phyloP scores from a whole-genome alignment of 92 coral and sea anemone species.

The Hydrozoanthus gracilis region DNA sequence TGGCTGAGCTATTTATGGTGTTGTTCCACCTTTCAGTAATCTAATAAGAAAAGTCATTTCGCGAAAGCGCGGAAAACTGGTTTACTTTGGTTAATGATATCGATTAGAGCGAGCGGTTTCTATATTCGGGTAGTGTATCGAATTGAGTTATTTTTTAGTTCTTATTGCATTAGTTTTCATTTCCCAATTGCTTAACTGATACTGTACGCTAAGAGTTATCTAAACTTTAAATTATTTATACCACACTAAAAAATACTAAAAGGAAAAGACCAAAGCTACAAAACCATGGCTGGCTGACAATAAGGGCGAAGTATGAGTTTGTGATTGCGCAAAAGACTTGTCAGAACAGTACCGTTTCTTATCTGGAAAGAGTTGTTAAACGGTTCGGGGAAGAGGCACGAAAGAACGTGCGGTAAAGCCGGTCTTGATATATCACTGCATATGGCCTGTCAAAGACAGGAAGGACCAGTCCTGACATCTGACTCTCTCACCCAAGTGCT shows the following conservation, averaged over 20 bases:
- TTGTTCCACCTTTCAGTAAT: neutral
- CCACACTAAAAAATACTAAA: neutral
- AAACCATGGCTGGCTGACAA: neutral
- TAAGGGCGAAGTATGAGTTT: neutral
- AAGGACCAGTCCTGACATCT: constrained; percentile 26
- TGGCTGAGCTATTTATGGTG: constrained; percentile 31
- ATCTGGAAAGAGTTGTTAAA: constrained; percentile 3
- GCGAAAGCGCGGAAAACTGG: neutral
- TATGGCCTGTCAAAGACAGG: constrained; percentile 45
- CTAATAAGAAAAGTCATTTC: neutral
- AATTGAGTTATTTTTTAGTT: neutral
- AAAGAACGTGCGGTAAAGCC: constrained; percentile 14
- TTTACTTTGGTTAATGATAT: neutral
- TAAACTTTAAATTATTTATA: constrained; percentile 14
- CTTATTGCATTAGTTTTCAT: neutral
- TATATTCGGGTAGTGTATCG: neutral
- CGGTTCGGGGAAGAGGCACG: neutral
- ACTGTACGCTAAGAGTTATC: constrained; percentile 12
- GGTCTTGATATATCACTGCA: constrained; percentile 32
- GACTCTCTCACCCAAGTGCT: constrained; percentile 39
- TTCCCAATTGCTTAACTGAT: neutral
- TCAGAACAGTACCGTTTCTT: neutral
- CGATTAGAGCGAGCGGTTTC: too few species aligned
- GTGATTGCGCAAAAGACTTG: neutral
- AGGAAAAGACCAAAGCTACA: neutral